Percentiles rank a stretch among this genome's conserved stretches.
phyloP scores from a whole-genome alignment of 1,140 invertebrate species.

The Coelopa frigida region DNA sequence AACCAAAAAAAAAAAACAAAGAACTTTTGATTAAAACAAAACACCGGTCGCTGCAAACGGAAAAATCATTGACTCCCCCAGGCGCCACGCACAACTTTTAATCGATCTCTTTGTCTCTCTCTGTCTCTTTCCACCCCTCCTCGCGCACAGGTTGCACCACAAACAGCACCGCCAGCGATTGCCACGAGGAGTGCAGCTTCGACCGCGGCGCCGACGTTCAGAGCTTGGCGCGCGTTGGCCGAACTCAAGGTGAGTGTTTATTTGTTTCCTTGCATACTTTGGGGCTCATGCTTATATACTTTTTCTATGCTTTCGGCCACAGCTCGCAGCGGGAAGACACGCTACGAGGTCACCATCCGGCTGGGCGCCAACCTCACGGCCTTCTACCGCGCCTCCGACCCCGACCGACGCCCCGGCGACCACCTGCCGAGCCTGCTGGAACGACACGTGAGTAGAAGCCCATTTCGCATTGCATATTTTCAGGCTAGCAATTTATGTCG shows the following conservation, averaged over 20 bases:
- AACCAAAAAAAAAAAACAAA: no score
- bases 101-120: no score
- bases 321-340: slow-evolving; percentile 36
- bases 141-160: slow-evolving; percentile 29
- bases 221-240: slow-evolving; percentile 18
- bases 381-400: slow-evolving; percentile 33
- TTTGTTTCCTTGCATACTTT: background rate
- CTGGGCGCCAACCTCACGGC: slow-evolving; percentile 39
- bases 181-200: slow-evolving; percentile 29
- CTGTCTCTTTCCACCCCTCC: no score
- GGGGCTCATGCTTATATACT: background rate
- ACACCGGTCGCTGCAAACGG: no score
- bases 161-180: slow-evolving; percentile 26
- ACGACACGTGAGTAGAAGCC: slow-evolving; percentile 34
- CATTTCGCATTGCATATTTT: no score
- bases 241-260: slow-evolving; percentile 16
- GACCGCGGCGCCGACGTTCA: slow-evolving; percentile 14
- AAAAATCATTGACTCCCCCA: no score
- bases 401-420: slow-evolving; percentile 16
- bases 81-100: no score
- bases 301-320: slow-evolving; percentile 7
- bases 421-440: slow-evolving; percentile 36
- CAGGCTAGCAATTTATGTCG: no score
- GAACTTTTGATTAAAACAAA: no score
- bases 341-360: slow-evolving; percentile 41